phyloP scores from a whole-genome alignment of 2,113 vertebrate species.

The Microcebus ravelobensis region DNA sequence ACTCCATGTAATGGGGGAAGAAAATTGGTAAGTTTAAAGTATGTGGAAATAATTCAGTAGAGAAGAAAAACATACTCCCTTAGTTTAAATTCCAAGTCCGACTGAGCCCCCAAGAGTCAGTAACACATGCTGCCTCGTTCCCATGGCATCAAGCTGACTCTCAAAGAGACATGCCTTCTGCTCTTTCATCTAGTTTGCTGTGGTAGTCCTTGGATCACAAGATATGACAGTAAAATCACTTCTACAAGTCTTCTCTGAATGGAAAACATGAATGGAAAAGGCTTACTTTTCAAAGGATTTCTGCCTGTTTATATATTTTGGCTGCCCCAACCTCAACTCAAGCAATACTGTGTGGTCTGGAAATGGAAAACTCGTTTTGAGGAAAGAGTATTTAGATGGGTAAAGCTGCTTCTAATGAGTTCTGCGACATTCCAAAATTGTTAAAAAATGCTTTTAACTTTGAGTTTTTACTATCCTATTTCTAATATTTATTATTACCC shows the following conservation, averaged over 20 bases:
- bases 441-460: neutral
- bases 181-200: neutral
- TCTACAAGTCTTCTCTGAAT: neutral
- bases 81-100: neutral
- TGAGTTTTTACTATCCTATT: neutral
- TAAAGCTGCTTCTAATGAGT: neutral
- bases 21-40: conserved; percentile 27
- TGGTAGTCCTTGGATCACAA: neutral
- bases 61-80: neutral
- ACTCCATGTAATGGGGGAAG: neutral
- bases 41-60: neutral
- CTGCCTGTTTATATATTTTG: neutral
- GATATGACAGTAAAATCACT: conserved; percentile 12
- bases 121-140: neutral
- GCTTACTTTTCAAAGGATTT: neutral
- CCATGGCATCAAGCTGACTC: neutral
- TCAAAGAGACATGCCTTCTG: neutral
- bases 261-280: neutral
- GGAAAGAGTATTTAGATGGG: neutral
- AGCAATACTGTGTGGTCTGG: neutral
- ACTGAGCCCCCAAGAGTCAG: neutral
- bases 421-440: neutral
- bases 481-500: neutral
- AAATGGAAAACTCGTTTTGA: neutral
- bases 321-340: neutral